Percentiles rank a stretch among this genome's conserved stretches.
Conservation (phyloP, 2,797 vertebrate genomes). For the Melanotaenia trifasciata region DNA sequence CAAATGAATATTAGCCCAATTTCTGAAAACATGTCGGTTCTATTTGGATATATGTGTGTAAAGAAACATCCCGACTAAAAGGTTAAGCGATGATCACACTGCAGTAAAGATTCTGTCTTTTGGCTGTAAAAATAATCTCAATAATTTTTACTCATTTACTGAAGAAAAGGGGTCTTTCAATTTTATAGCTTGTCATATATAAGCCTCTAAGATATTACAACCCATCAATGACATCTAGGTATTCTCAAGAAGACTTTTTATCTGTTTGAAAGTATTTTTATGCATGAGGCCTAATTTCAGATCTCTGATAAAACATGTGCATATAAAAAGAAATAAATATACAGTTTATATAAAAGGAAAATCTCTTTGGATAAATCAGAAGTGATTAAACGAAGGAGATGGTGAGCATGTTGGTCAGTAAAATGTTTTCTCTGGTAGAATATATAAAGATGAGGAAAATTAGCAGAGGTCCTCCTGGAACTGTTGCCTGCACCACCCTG, state of each 20-base stretch:
- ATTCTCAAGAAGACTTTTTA: slow-evolving; percentile 26
- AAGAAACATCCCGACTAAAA: slow-evolving; percentile 16
- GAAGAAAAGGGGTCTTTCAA: background rate
- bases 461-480: slow-evolving; percentile 27
- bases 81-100: background rate
- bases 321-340: slow-evolving; percentile 68
- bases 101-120: background rate
- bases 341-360: slow-evolving; percentile 58
- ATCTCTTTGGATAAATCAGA: slow-evolving; percentile 76
- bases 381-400: slow-evolving; percentile 40
- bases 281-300: slow-evolving; percentile 48
- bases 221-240: slow-evolving; percentile 19
- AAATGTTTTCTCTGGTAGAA: slow-evolving; percentile 35
- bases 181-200: slow-evolving; percentile 38
- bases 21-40: background rate
- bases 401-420: slow-evolving; percentile 34
- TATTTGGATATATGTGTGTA: background rate
- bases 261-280: slow-evolving; percentile 14
- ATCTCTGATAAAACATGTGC: slow-evolving; percentile 37
- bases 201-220: slow-evolving; percentile 6
- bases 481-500: slow-evolving; percentile 21
- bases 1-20: slow-evolving; percentile 3
- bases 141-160: slow-evolving; percentile 10
- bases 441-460: slow-evolving; percentile 38
- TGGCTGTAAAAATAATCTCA: slow-evolving; percentile 21